phyloP scores from a whole-genome alignment of 1,140 invertebrate species.

The Lucilia sericata region DNA sequence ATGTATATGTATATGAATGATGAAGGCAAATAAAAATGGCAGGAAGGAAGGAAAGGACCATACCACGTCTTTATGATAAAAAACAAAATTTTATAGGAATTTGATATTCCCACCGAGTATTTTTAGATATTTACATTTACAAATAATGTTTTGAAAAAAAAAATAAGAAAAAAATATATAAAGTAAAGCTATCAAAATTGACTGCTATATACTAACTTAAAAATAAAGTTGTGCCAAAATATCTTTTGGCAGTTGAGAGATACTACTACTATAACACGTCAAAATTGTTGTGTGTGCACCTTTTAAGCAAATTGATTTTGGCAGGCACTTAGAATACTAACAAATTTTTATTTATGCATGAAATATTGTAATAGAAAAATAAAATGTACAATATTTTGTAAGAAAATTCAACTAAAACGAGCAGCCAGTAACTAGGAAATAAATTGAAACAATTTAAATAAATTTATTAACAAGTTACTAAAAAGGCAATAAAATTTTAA shows the following conservation, averaged over 20 bases:
- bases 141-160: too few relatives aligned
- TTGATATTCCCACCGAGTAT: constrained; percentile 20
- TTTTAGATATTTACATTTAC: constrained; percentile 29
- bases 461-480: background rate
- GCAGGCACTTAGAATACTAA: constrained; percentile 38
- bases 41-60: background rate
- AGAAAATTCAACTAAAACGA: background rate
- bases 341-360: constrained; percentile 31
- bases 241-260: too few relatives aligned
- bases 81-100: constrained; percentile 10
- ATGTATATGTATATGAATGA: too few relatives aligned
- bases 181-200: background rate
- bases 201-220: background rate
- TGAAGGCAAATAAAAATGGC: background rate
- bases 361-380: constrained; percentile 31
- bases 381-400: background rate
- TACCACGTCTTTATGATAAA: constrained; percentile 33
- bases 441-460: background rate
- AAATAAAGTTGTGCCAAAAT: constrained; percentile 15
- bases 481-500: background rate
- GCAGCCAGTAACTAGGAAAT: background rate
- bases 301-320: constrained; percentile 46
- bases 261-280: background rate
- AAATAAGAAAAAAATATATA: background rate
- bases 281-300: constrained; percentile 25